Percentiles rank a stretch among this genome's conserved stretches.
phyloP scores from a whole-genome alignment of 2,888 invertebrate genomes.

The Trachelus troglodyta region DNA sequence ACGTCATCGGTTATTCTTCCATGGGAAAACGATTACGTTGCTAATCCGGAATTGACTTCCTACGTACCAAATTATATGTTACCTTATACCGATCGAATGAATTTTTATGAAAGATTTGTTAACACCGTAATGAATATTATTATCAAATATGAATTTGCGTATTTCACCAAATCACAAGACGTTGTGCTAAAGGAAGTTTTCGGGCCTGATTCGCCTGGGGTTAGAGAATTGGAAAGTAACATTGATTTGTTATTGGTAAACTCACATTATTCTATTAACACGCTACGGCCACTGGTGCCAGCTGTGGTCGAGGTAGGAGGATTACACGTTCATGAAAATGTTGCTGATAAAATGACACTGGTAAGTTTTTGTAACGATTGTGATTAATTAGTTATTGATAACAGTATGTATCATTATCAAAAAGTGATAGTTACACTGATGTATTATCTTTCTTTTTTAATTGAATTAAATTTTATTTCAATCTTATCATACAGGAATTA shows the following conservation, averaged over 20 bases:
- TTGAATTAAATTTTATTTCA: background rate
- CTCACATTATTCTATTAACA: slow-evolving; percentile 67
- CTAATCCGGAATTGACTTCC: slow-evolving; percentile 27
- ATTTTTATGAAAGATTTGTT: slow-evolving; percentile 21
- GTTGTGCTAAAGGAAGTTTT: slow-evolving; percentile 40
- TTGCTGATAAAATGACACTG: slow-evolving; percentile 28
- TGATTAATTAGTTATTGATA: too few relatives aligned
- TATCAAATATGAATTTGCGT: background rate
- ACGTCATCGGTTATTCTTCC: slow-evolving; percentile 20
- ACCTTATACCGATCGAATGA: slow-evolving; percentile 24
- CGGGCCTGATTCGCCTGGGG: slow-evolving; percentile 54
- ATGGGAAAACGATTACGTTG: slow-evolving; percentile 25
- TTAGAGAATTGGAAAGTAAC: slow-evolving; percentile 65
- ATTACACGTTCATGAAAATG: slow-evolving; percentile 66
- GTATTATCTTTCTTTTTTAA: background rate
- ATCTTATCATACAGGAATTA: slow-evolving; percentile 40
- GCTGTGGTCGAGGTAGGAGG: slow-evolving; percentile 70
- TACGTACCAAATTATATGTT: slow-evolving; percentile 25
- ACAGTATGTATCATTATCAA: too few relatives aligned
- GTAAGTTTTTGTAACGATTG: slow-evolving; percentile 30
- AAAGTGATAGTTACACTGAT: too few relatives aligned
- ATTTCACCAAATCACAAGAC: slow-evolving; percentile 32
- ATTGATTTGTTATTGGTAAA: slow-evolving; percentile 68
- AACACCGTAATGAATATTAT: slow-evolving; percentile 24
- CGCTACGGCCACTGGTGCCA: slow-evolving; percentile 64